These are phyloP conservation scores for Drosophila lowei DNA, from an alignment of 1,140 invertebrate genomes.

Conservation along the genomic window DNA sequence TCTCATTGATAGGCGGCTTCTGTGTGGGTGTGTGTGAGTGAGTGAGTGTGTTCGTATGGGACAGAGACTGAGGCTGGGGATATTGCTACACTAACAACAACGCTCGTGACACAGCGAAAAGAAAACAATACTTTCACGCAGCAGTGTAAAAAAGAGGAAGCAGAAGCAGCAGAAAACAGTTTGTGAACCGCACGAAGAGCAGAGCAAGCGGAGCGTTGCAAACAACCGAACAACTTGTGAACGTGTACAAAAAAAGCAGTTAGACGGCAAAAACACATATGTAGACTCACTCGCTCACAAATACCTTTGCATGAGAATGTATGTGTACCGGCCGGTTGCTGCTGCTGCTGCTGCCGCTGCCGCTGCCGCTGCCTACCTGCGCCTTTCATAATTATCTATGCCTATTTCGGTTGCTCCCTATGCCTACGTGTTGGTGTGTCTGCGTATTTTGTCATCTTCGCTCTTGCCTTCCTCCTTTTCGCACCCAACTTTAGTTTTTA, in stretches of 20 bases:
- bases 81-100: conserved; percentile 52
- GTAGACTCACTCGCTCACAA: conserved; percentile 15
- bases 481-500: conserved; percentile 12
- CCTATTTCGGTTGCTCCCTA: conserved; percentile 61
- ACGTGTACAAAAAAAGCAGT: conserved; percentile 76
- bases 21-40: conserved; percentile 28
- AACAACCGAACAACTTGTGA: conserved; percentile 69
- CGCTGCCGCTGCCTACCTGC: conserved; percentile 57
- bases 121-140: conserved; percentile 73
- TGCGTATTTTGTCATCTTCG: conserved; percentile 30
- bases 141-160: conserved; percentile 49
- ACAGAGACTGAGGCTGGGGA: conserved; percentile 67
- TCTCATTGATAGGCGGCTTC: conserved; percentile 60
- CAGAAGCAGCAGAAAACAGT: conserved; percentile 28
- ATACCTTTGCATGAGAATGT: conserved; percentile 37
- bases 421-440: conserved; percentile 20
- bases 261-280: conserved; percentile 58
- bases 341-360: conserved; percentile 29
- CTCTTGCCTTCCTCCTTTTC: conserved; percentile 17
- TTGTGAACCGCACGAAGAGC: conserved; percentile 37
- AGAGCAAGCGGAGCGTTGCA: conserved; percentile 57
- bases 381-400: conserved; percentile 76
- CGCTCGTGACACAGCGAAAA: conserved; percentile 69
- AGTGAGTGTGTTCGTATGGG: conserved; percentile 31
- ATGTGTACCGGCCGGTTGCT: conserved; percentile 71